These are phyloP conservation scores for Halesus radiatus DNA, from an alignment of 1,140 invertebrate genomes.

Conservation along the genomic window DNA sequence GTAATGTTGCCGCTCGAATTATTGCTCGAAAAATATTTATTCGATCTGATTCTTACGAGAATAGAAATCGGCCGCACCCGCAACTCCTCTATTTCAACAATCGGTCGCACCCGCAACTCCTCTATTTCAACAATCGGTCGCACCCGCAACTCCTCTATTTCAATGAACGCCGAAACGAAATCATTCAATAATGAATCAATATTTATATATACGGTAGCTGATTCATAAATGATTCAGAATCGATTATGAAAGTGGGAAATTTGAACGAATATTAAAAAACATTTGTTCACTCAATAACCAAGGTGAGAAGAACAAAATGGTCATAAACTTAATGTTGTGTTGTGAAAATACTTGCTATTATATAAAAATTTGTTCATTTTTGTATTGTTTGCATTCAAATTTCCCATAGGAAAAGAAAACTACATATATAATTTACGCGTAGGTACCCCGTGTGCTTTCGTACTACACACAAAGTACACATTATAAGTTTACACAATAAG, in stretches of 20 bases:
- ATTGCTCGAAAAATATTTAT: conserved; percentile 4
- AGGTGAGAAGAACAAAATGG: too few relatives aligned
- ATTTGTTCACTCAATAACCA: too few relatives aligned
- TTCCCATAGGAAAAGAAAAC: conserved; percentile 1
- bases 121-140: background rate
- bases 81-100: background rate
- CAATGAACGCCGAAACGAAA: background rate
- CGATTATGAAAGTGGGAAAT: background rate
- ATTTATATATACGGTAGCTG: background rate
- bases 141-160: background rate
- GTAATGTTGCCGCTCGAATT: conserved; percentile 3
- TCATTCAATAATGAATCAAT: conserved; percentile 16
- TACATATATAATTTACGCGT: background rate
- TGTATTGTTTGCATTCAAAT: background rate
- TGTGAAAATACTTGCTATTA: background rate
- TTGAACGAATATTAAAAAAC: too few relatives aligned
- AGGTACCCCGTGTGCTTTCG: background rate
- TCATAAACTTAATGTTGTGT: too few relatives aligned
- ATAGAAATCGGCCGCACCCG: conserved; percentile 21
- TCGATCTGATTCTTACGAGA: conserved; percentile 13
- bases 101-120: background rate
- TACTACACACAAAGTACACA: background rate
- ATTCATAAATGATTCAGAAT: background rate
- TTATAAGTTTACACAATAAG: conserved; percentile 31
- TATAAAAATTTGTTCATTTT: background rate